A percentile compares a stretch with the other conserved stretches of the same genome.
These are phyloP conservation scores for Artibeus lituratus DNA, from an alignment of 2,797 vertebrate genomes.

Conservation along the genomic window DNA sequence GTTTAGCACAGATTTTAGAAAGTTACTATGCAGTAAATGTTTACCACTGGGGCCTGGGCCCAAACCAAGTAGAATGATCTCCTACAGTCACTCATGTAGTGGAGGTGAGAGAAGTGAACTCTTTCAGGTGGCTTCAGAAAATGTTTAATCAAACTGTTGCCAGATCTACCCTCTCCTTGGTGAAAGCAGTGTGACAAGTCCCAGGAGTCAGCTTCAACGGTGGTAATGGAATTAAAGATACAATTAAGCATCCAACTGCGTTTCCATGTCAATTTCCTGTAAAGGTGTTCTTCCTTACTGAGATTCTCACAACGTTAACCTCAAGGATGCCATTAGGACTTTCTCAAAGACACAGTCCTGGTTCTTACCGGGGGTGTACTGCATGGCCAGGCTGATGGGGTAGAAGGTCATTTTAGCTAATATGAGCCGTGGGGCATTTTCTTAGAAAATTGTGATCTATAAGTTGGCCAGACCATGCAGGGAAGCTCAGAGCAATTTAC, in stretches of 20 bases:
- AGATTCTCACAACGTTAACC: not conserved
- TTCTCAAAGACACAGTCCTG: not conserved
- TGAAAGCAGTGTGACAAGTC: not conserved
- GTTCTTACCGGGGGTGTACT: not conserved
- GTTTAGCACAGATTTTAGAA: too few species aligned
- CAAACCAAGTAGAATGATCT: too few species aligned
- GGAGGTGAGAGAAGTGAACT: not conserved
- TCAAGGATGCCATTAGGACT: not conserved
- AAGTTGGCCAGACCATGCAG: not conserved
- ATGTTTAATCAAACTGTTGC: not conserved
- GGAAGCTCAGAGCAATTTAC: not conserved
- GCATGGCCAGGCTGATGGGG: not conserved
- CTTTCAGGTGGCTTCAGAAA: not conserved
- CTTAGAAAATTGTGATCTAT: not conserved
- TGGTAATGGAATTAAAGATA: not conserved
- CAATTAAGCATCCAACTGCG: not conserved
- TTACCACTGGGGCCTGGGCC: too few species aligned
- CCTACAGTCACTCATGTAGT: not conserved
- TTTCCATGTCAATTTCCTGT: not conserved
- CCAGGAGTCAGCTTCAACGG: not conserved
- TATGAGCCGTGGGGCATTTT: not conserved
- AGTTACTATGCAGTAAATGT: too few species aligned
- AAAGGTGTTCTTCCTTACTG: not conserved
- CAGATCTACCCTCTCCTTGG: fast-evolving
- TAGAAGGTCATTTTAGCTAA: slow-evolving; percentile 7